Conservation (phyloP, 2,113 vertebrate species). For the Diadophis punctatus region DNA sequence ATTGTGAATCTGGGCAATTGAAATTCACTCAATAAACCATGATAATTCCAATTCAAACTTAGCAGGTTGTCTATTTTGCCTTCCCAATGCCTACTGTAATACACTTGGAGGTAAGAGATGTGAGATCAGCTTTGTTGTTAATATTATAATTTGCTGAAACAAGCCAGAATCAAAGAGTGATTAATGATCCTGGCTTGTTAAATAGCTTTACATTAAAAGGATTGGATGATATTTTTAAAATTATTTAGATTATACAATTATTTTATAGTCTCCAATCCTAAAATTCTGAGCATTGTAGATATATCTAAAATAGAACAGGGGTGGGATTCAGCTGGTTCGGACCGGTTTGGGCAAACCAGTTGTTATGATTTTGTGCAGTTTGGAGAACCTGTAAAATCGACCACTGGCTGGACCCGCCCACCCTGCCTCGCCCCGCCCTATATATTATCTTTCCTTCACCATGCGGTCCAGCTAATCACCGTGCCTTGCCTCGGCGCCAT, state of each 20-base stretch:
- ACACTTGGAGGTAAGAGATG: background rate
- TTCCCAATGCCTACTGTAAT: background rate
- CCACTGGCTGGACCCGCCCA: no score
- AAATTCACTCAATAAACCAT: background rate
- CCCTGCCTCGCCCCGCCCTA: no score
- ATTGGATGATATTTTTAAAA: background rate
- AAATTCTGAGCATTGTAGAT: background rate
- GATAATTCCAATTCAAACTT: background rate
- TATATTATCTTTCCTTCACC: no score
- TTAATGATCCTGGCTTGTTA: background rate
- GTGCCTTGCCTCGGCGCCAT: no score
- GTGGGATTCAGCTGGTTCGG: no score
- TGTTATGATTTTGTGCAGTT: no score
- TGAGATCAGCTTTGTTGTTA: background rate
- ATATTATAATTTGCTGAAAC: background rate
- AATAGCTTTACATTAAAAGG: background rate
- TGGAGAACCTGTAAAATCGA: no score
- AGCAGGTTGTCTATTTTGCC: background rate
- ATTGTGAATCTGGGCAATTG: background rate
- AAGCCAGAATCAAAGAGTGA: background rate
- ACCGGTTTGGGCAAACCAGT: no score
- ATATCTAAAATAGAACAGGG: no score
- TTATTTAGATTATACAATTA: background rate
- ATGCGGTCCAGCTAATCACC: no score
- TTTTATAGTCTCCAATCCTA: background rate